Evolutionary conservation across 2,888 invertebrate species (phyloP), one percentile per base, ranked within the genome.

Genomic region (Azorinus chamasolen): DNA sequence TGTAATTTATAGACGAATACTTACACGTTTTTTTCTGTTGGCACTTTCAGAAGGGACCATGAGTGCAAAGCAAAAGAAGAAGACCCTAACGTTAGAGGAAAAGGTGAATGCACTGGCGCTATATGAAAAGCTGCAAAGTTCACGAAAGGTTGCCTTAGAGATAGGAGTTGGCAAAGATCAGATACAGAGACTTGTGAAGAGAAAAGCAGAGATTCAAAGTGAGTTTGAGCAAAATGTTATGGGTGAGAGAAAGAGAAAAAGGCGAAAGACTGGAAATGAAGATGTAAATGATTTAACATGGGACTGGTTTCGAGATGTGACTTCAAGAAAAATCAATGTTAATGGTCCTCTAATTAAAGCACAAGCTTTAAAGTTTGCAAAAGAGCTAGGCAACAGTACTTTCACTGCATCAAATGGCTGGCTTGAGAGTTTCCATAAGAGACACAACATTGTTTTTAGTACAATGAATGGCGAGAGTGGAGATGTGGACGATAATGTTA

Each of bases 261-360:
- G 62, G 4, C 12, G 41, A 14, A 51, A 37, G 5, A 73, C 50
- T 0, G 62, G 22, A n/a, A 46, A 64, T 37, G 39, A 25, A 14
- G 75, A 69, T 4, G 6, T 69, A 4, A 64, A 75, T 24, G 27
- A 39, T n/a, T 39, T 75, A 10, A 18, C 27, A 6, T 50, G 37
- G n/a, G 20, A 37, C 5, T 69, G 75, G 68, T 64, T 75, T 48
- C 0, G 32, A 14, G 69, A 69, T 54, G 68, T 59, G 14, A 46
- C 58, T 2, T 39, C 58, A 12, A 24, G 75, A 4, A 3, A 27
- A n/a, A 39, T 64, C 0, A 37, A 24, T 20, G 48, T 63, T 2
- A 41, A 58, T 39, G 69, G 75, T 12, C 64, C 58, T 16, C 12
- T 69, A 18, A 32, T 69, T 6, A 54, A 69, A 27, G 63, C 51